A percentile compares a stretch with the other conserved stretches of the same genome.
Conservation (phyloP, 2,888 invertebrate genomes). For the Belgica antarctica region DNA sequence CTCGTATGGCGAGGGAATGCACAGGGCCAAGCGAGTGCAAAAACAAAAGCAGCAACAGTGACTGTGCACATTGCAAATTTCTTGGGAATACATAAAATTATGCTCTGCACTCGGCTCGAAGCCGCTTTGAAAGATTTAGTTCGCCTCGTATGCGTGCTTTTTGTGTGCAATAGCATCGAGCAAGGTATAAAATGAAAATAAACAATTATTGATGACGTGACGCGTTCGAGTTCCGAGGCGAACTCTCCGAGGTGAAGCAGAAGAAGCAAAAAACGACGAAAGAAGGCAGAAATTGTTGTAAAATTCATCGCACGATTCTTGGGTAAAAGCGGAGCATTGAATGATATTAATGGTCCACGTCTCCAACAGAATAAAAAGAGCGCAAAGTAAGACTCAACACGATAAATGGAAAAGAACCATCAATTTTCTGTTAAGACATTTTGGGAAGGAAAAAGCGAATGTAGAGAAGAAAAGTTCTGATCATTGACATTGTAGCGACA, state of each 20-base stretch:
- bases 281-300: constrained; percentile 28
- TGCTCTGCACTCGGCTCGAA: constrained; percentile 19
- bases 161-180: not conserved
- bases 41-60: too few species aligned
- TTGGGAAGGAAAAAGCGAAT: not conserved
- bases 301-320: constrained; percentile 41
- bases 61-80: constrained; percentile 17
- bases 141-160: not conserved
- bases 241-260: too few species aligned
- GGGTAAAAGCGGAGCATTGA: constrained; percentile 33
- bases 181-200: constrained; percentile 19
- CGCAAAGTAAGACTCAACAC: not conserved
- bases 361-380: constrained; percentile 31
- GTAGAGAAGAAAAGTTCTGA: constrained; percentile 26
- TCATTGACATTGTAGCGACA: constrained; percentile 38
- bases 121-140: not conserved
- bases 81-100: constrained; percentile 28
- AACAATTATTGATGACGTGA: constrained; percentile 43
- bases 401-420: constrained; percentile 37
- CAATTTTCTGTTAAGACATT: constrained; percentile 32
- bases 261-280: constrained; percentile 7
- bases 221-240: constrained; percentile 28
- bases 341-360: constrained; percentile 43
- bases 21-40: not conserved
- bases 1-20: not conserved